Evolutionary conservation across 92 coral and sea anemone genomes (phyloP), one percentile per base, ranked within the genome.

Genomic region (Palythoa caribaeorum): DNA sequence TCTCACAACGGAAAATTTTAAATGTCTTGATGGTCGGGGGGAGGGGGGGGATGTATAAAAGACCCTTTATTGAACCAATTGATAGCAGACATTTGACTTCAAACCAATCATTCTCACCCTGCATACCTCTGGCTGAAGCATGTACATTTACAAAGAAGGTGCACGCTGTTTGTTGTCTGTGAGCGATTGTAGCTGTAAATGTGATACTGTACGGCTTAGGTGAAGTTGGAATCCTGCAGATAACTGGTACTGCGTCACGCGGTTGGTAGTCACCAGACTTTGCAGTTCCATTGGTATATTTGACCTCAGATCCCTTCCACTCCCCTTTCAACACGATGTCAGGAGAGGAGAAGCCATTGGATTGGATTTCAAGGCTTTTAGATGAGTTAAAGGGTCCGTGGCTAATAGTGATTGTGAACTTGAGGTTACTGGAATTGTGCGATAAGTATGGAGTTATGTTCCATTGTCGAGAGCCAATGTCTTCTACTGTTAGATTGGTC

Each of bases 121-220:
- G 4, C 48, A 28, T 19, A 76, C 80, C 80, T 52, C 51, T 37
- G 8, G 65, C 4, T 5, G 10, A 63, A 3, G 3, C 39, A 38
- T 76, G 39, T 12, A 76, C 80, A 13, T 65, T 76, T 39, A 38
- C 80, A 12, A 15, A 21, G 7, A 76, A 52, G 16, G 6, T 76
- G 9, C 80, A 76, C 6, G 80, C 39, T 52, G 63, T 52, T 12
- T 10, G 57, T 2, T 76, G 55, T 9, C 38, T 21, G 62, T 21
- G 53, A 20, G 57, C 14, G 3, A 50, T 52, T 39, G 65, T 76
- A 38, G 54, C 60, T 52, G 80, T 14, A 76, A 76, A 76, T 0
- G 80, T 76, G 63, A 76, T 76, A 3, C 60, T 52, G 80, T 76
- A 76, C 17, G 80, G 65, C 14, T 76, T 76, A 2, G 80, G 50